These are phyloP conservation scores for Drosophila koepferae DNA, from an alignment of 2,888 invertebrate species.

Conservation along the genomic window DNA sequence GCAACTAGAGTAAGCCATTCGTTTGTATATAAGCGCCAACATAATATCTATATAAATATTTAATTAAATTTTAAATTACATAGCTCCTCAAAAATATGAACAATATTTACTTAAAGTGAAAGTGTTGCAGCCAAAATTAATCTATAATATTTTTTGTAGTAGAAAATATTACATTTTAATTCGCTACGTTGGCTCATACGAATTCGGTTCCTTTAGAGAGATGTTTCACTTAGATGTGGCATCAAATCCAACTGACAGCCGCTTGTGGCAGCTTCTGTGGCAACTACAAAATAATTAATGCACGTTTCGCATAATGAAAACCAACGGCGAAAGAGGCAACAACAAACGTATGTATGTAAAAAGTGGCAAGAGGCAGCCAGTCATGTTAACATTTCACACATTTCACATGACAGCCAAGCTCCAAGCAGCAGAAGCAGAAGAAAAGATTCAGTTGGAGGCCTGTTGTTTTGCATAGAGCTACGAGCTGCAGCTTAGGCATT, in stretches of 20 bases:
- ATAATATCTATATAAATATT: constrained; percentile 20
- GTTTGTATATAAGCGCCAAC: background rate
- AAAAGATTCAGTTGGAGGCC: constrained; percentile 27
- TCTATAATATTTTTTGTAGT: background rate
- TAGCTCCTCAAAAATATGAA: constrained; percentile 17
- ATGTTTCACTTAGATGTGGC: constrained; percentile 18
- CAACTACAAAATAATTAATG: constrained; percentile 75
- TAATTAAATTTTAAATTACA: constrained; percentile 44
- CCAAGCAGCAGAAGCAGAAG: constrained; percentile 19
- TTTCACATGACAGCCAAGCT: constrained; percentile 62
- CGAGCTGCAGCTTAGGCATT: constrained; percentile 18
- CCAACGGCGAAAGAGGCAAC: constrained; percentile 55
- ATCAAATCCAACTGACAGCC: constrained; percentile 39
- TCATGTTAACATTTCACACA: constrained; percentile 77
- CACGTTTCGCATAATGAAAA: constrained; percentile 77
- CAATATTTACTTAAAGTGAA: constrained; percentile 15
- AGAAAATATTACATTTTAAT: background rate
- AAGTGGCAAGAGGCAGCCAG: constrained; percentile 30
- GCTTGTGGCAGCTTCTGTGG: constrained; percentile 51
- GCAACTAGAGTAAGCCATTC: constrained; percentile 23
- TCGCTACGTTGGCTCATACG: background rate
- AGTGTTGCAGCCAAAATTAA: background rate
- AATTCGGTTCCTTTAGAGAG: constrained; percentile 1
- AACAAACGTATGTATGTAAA: constrained; percentile 20
- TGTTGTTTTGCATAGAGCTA: constrained; percentile 67